Base-by-base conservation (phyloP, 2,797 vertebrate genomes). In the Pseudochromis fuscus region DNA sequence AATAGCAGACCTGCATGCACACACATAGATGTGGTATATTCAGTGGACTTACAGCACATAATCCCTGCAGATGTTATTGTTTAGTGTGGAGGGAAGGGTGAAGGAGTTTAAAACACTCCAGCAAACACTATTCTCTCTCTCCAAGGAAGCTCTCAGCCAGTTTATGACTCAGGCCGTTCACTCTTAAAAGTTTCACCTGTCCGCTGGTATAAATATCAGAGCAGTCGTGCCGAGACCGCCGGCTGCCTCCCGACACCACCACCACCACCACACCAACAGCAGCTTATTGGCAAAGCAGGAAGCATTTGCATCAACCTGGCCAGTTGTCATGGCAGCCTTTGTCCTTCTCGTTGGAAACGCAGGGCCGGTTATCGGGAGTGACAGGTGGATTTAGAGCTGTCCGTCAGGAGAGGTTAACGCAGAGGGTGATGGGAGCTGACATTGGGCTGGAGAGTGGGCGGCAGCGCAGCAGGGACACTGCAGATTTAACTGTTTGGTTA, bases 311-410 rank as follows among this genome's bases (percentile, higher is more conserved):
- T 78, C 56, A 81, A 65, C 21, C 63, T 52, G 75, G 28, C 58
- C 40, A 8, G 76, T 81, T 76, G 76, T 85, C 90, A 82, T 86
- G 81, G 79, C 83, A 83, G 81, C 81, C 64, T 62, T 56, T 65
- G 31, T 78, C 57, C 71, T 81, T 28, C 24, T 62, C 62, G 81
- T 44, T 69, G 49, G 75, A 76, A 79, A 87, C 62, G 5, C 59
- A 59, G 42, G n/a, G 50, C 37, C 2, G 4, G 59, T 84, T 81
- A 88, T 85, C 71, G 69, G 73, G 72, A 85, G 75, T 66, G 85
- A 83, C 69, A 52, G 81, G 73, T 77, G 82, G 84, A 72, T 72
- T 68, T 51, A 49, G 75, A 79, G 62, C 72, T 57, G 82, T 84
- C 77, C 3, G 56, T 85, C 87, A 86, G 19, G 46, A 60, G 64